Base-by-base conservation (phyloP, 2,888 invertebrate genomes). In the Caenorhabditis uteleia region DNA sequence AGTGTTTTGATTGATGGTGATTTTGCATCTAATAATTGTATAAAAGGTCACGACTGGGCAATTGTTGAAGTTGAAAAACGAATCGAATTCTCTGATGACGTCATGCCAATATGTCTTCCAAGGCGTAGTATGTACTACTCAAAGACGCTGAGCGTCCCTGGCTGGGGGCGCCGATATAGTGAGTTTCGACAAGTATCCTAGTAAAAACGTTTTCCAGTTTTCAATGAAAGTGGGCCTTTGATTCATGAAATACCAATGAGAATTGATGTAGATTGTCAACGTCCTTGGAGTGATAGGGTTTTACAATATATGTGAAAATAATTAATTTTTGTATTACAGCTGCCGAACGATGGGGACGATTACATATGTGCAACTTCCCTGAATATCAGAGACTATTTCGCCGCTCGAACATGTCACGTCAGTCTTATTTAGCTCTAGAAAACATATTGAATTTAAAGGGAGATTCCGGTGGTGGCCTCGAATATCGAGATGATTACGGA, bases 41-140 rank as follows among this genome's bases (percentile, higher is more conserved):
- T 61, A 7, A 49, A 56, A 14, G 82, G 82, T 1, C 80, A 82
- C 42, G 82, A 82, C 48, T 80, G 79, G 77, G 82, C 79, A 0
- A 78, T 79, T 33, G 74, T 79, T 10, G 81, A 81, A 60, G 43
- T 78, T 23, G 78, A 78, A 31, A 59, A 75, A 12, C 58, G 68
- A 36, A 76, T 81, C 14, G 33, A 60, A 14, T 80, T 81, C 47
- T 49, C 64, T 18, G 59, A 72, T 16, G 38, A 55, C 14, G 71
- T 77, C 2, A 51, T 40, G 12, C 82, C 82, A 2, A 80, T 82
- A 23, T 82, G 82, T 50, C 59, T 82, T 7, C 82, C 81, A 1
- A 47, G 42, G 3, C 43, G 38, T 0, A 50, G 53, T 21, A 67
- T 65, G 53, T 51, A 54, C 7, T 39, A 62, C 21, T 49, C 66